Evolutionary conservation across 2,113 vertebrate species (phyloP), one percentile per base, ranked within the genome.

Genomic region (Montifringilla adamsi): DNA sequence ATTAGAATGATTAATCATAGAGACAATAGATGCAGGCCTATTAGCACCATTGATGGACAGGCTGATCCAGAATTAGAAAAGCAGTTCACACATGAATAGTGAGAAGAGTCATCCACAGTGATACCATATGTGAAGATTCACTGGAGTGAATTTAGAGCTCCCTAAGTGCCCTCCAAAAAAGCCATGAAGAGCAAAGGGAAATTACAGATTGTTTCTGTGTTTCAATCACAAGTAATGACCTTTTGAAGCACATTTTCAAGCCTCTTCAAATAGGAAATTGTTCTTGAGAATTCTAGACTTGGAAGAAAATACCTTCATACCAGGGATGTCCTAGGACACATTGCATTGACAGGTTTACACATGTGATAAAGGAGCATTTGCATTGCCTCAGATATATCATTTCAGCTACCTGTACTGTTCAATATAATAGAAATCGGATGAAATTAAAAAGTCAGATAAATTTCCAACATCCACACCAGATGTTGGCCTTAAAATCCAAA

Each of bases 261-360:
- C 3, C 1, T 2, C 4, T 72, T 88, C 52, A 68, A 72, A 55
- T 2, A 68, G 9, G 16, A 67, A 67, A 75, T 37, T 37, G 2
- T 58, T 1, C 5, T 64, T 70, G 8, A 39, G 18, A 8, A 15
- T 11, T 69, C 30, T 22, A 16, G 11, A 80, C 60, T 13, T 68
- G 39, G 13, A 89, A 56, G 52, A 91, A 67, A 75, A 68, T 56
- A 17, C 24, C 28, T 43, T 92, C 43, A 28, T 46, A 28, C 10
- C 14, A 39, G 5, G 18, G 9, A 15, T 44, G 18, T 39, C 20
- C 11, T 18, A 23, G 27, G 52, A 75, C 63, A 27, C 7, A 59
- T 15, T 23, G 6, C 23, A 58, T 14, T 74, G 9, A 6, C 3
- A 4, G 13, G 10, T 21, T 37, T 41, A 46, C 23, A 31, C 0